Evolutionary conservation across 2,888 invertebrate species (phyloP).

Genomic region (Lymantria monacha): DNA sequence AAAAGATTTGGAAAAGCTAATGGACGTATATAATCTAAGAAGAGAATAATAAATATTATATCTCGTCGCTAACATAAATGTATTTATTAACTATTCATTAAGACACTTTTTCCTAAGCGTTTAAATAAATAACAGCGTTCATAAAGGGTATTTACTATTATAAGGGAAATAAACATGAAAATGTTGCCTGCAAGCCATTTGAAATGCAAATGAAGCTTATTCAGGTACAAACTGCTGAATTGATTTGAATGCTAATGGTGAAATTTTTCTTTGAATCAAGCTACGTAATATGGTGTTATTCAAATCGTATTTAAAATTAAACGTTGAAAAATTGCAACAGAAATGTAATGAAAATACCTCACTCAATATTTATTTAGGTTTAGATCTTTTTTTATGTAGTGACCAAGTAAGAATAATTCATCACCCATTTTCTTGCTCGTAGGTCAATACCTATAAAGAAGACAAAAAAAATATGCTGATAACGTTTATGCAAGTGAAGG

Average conservation of each 20-base stretch:
- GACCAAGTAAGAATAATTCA: no score
- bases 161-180: constrained; percentile 27
- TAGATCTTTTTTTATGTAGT: no score
- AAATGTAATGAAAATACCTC: not conserved
- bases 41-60: no score
- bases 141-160: constrained; percentile 15
- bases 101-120: not conserved
- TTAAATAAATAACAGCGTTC: not conserved
- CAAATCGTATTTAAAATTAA: not conserved
- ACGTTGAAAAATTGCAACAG: not conserved
- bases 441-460: no score
- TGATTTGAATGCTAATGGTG: constrained; percentile 32
- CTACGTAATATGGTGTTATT: constrained; percentile 2
- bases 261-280: constrained; percentile 15
- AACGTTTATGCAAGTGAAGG: no score
- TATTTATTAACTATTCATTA: not conserved
- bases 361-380: no score
- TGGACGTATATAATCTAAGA: no score
- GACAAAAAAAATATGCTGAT: no score
- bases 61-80: no score
- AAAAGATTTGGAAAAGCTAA: no score
- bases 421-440: no score
- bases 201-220: constrained; percentile 33
- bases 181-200: constrained; percentile 24
- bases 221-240: constrained; percentile 23